These are phyloP conservation scores for Globodera rostochiensis DNA, from an alignment of 1,140 invertebrate species.

Conservation along the genomic window DNA sequence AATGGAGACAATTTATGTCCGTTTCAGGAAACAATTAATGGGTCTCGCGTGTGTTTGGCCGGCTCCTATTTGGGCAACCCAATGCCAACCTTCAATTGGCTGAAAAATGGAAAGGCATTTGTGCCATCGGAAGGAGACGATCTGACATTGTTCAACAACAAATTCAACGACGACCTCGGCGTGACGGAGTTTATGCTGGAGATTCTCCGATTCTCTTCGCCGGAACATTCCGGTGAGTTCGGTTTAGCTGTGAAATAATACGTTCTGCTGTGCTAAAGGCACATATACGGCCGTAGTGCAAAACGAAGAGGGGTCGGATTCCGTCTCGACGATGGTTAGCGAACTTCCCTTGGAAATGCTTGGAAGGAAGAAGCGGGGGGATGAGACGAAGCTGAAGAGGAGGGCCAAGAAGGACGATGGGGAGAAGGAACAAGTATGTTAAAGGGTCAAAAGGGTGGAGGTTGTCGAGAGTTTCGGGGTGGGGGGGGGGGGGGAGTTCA, in stretches of 20 bases:
- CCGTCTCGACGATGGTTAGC: conserved; percentile 17
- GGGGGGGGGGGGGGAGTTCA: no score
- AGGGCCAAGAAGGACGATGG: not conserved
- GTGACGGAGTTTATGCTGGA: conserved; percentile 23
- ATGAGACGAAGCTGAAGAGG: not conserved
- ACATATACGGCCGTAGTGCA: conserved; percentile 26
- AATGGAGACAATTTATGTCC: not conserved
- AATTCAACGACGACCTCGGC: conserved; percentile 18
- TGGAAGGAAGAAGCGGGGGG: not conserved
- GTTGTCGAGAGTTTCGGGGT: no score
- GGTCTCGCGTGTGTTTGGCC: conserved; percentile 20
- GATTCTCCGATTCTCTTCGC: conserved; percentile 7
- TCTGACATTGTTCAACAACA: conserved; percentile 14
- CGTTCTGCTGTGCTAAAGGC: not conserved
- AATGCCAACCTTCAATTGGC: conserved; percentile 19
- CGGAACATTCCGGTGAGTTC: conserved; percentile 24
- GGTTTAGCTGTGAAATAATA: not conserved
- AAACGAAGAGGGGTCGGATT: conserved; percentile 21
- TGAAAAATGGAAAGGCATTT: conserved; percentile 21
- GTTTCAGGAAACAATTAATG: conserved; percentile 23
- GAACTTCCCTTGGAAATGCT: conserved; percentile 20
- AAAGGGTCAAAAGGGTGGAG: not conserved
- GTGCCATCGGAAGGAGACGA: not conserved
- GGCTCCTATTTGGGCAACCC: conserved; percentile 13
- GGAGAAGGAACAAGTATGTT: not conserved